These are phyloP conservation scores for Cyprinodon diabolis DNA, from an alignment of 2,797 vertebrate species.

Conservation along the genomic window DNA sequence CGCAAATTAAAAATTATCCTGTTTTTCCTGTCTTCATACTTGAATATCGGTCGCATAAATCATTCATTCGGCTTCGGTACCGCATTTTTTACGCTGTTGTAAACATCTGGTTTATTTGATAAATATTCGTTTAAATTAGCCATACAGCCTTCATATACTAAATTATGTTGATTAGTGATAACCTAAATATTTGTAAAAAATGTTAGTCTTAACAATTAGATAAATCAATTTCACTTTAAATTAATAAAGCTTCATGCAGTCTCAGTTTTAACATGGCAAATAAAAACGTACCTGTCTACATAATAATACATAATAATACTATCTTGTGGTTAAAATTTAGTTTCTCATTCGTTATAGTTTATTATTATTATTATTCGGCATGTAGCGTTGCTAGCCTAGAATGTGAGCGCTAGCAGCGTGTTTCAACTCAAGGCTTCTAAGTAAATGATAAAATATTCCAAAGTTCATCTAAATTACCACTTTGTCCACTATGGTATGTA, in stretches of 20 bases:
- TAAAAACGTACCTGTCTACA: neutral
- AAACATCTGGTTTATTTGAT: conserved; percentile 8
- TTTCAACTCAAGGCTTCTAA: conserved; percentile 12
- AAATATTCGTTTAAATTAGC: conserved; percentile 17
- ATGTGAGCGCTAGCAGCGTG: conserved; percentile 54
- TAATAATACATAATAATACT: neutral
- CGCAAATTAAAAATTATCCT: neutral
- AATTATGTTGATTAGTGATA: neutral
- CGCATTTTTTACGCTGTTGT: conserved; percentile 12
- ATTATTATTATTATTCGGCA: neutral
- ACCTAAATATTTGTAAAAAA: conserved; percentile 57
- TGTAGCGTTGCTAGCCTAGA: conserved; percentile 8
- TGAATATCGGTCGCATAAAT: conserved; percentile 22
- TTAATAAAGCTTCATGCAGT: conserved; percentile 21
- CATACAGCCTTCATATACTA: neutral
- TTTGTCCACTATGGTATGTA: too few relatives aligned
- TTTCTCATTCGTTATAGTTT: neutral
- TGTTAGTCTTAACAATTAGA: conserved; percentile 34
- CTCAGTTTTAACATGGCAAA: conserved; percentile 16
- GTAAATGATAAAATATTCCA: neutral
- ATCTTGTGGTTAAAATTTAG: neutral
- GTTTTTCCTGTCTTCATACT: neutral
- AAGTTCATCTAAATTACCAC: neutral
- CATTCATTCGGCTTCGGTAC: conserved; percentile 42
- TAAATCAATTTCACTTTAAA: conserved; percentile 33